Evolutionary conservation across 2,113 vertebrate genomes (phyloP), one percentile per base, ranked within the genome.

Genomic region (Ancistrus triradiatus): DNA sequence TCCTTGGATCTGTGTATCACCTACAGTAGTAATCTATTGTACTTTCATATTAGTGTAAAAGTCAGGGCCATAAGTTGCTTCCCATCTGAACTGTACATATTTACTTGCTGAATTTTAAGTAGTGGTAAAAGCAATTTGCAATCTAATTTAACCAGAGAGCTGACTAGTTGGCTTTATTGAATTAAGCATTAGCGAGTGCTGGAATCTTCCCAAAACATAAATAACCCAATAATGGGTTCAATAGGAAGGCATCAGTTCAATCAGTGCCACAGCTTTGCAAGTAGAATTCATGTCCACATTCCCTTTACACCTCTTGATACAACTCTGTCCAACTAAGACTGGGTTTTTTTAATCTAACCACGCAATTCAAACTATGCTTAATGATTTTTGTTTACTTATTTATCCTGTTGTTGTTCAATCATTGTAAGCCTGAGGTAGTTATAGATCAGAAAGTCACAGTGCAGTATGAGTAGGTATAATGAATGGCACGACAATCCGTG

Each of bases 371-470:
- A 13, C 38, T 38, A 9, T 2, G 21, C 5, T 15, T 24, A 15
- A 38, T 61, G 44, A 47, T 15, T 33, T 47, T 56, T 56, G 44
- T 47, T 65, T 35, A 44, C 50, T 22, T 53, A 53, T 35, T 53
- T 44, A 35, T 14, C n/a, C 8, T 24, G 37, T 56, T 28, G 15
- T 13, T 15, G 44, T 64, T 55, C 17, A 35, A 37, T 47, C 28
- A 24, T 7, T 46, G 40, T n/a, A 13, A 1, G 3, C 15, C 40
- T 35, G 42, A 48, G 42, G 42, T 56, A 47, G 35, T 56, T 24
- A 24, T 37, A 22, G 14, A 25, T 7, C 5, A 11, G n/a, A 40
- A 56, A 65, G 21, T 37, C 50, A 47, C 37, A 22, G 15, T 6
- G 43, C 28, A n/a, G 8, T 9, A 17, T 40, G 38, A 52, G 18